Conservation (phyloP, 2,888 invertebrate species). For the Lutraria lutraria region DNA sequence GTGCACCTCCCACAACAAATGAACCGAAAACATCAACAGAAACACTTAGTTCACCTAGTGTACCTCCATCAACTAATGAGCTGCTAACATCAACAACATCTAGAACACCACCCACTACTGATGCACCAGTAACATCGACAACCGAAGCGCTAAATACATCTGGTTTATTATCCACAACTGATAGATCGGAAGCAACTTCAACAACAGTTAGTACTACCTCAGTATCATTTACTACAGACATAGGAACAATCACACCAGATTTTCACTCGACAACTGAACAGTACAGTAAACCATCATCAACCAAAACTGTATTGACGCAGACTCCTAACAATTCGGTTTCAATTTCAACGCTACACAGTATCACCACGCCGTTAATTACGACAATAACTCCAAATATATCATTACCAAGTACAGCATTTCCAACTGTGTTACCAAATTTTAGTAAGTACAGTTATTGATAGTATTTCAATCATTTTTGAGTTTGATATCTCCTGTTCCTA, state of each 20-base stretch:
- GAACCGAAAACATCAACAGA: neutral
- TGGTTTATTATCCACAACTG: neutral
- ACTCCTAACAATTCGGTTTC: neutral
- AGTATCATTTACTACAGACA: neutral
- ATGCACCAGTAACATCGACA: neutral
- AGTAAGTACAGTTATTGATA: neutral
- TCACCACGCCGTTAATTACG: neutral
- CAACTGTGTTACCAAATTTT: neutral
- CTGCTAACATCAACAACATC: neutral
- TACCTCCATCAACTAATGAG: neutral
- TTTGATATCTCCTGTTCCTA: no score
- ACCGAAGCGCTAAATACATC: neutral
- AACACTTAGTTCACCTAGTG: neutral
- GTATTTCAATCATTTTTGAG: no score
- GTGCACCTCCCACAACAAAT: neutral
- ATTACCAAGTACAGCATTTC: neutral
- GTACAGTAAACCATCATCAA: neutral
- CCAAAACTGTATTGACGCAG: neutral
- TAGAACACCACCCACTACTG: neutral
- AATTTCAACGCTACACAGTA: neutral
- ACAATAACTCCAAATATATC: neutral
- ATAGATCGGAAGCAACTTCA: neutral
- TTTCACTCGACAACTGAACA: neutral
- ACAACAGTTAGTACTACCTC: neutral
- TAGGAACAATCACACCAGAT: neutral